phyloP scores from a whole-genome alignment of 2,888 invertebrate genomes.

The Pediacus dermestoides region DNA sequence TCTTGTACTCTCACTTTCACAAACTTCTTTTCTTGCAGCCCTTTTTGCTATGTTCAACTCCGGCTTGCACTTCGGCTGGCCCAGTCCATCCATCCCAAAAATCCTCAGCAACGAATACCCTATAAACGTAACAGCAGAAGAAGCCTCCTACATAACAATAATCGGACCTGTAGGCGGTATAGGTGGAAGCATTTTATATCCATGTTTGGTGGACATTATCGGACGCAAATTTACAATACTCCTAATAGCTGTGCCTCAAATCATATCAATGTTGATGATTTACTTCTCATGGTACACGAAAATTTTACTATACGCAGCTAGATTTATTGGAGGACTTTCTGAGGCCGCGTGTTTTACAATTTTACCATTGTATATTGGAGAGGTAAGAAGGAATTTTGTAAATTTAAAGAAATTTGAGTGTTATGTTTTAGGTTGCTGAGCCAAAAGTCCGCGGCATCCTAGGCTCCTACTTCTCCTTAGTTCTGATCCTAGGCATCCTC shows the following conservation, averaged over 20 bases:
- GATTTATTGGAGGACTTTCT: conserved; percentile 23
- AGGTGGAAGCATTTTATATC: conserved; percentile 26
- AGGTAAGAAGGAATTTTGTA: conserved; percentile 20
- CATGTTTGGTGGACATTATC: conserved; percentile 26
- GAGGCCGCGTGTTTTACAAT: conserved; percentile 24
- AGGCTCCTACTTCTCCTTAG: conserved; percentile 21
- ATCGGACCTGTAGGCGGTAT: conserved; percentile 28
- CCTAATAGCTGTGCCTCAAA: conserved; percentile 24
- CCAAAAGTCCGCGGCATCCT: conserved; percentile 24
- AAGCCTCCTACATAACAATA: conserved; percentile 32
- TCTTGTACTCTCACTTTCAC: no score
- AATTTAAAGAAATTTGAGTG: background rate
- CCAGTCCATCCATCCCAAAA: conserved; percentile 29
- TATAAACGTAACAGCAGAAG: conserved; percentile 27
- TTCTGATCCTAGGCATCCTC: conserved; percentile 22
- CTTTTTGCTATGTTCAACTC: conserved; percentile 24
- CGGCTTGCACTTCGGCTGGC: conserved; percentile 29
- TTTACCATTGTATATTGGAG: conserved; percentile 28
- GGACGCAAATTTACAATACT: conserved; percentile 30
- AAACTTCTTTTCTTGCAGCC: no score
- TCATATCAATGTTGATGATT: conserved; percentile 24
- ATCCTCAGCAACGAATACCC: conserved; percentile 28
- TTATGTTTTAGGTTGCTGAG: conserved; percentile 21
- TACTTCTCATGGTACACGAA: conserved; percentile 19
- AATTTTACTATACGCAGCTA: conserved; percentile 22